Percentiles rank a stretch among this genome's conserved stretches.
These are phyloP conservation scores for Otis tarda DNA, from an alignment of 2,113 vertebrate genomes.

Conservation along the genomic window DNA sequence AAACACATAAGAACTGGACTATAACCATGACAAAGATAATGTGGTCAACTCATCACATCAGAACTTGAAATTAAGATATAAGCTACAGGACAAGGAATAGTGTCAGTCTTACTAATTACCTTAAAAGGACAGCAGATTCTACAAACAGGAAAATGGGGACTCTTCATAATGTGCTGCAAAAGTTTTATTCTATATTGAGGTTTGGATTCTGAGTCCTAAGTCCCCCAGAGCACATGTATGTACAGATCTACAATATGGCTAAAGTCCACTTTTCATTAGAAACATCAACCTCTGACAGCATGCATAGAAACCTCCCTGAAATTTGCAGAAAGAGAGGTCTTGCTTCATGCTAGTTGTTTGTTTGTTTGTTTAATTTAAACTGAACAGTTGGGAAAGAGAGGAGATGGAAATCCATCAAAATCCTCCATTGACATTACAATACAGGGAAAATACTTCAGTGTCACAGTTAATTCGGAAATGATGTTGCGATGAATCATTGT, in stretches of 20 bases:
- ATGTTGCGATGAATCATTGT: background rate
- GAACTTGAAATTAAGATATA: background rate
- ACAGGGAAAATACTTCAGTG: background rate
- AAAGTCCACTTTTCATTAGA: background rate
- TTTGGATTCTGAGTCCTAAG: background rate
- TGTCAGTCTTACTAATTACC: background rate
- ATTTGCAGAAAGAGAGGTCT: background rate
- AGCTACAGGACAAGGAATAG: background rate
- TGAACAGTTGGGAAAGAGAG: background rate
- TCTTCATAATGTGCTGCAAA: background rate
- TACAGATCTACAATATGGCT: background rate
- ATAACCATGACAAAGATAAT: background rate
- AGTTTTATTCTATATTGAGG: background rate
- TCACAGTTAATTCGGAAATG: background rate
- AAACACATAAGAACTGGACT: background rate
- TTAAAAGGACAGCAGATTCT: background rate
- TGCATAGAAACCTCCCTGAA: background rate
- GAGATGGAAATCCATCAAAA: background rate
- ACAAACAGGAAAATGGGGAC: background rate
- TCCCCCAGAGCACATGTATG: background rate
- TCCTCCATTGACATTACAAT: background rate
- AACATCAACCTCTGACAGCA: background rate
- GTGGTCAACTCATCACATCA: background rate
- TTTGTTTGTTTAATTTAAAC: constrained; percentile 23
- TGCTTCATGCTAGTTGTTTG: background rate